phyloP scores from a whole-genome alignment of 2,113 vertebrate genomes.

The Pseudorectes ferrugineus region DNA sequence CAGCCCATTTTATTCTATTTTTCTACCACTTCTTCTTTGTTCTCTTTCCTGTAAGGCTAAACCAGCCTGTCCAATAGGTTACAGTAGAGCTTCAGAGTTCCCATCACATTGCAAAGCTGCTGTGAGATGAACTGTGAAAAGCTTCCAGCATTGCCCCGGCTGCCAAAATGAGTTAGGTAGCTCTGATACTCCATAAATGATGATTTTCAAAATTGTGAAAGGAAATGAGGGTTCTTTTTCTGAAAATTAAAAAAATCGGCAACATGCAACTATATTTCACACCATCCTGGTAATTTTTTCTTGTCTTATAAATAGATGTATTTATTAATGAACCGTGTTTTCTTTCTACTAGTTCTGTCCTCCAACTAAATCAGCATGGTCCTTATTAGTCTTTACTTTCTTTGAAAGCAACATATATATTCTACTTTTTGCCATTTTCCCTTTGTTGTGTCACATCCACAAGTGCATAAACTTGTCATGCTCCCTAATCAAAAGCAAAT shows the following conservation, averaged over 20 bases:
- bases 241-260: background rate
- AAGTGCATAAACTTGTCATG: background rate
- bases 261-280: background rate
- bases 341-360: background rate
- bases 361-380: background rate
- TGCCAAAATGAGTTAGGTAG: background rate
- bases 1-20: background rate
- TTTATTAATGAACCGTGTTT: background rate
- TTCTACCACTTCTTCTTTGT: background rate
- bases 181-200: background rate
- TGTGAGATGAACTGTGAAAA: background rate
- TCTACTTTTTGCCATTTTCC: background rate
- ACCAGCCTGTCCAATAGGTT: background rate
- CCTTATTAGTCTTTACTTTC: background rate
- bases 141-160: background rate
- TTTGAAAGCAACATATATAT: background rate
- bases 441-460: slow-evolving; percentile 6
- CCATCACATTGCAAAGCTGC: background rate
- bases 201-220: background rate
- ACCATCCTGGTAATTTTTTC: background rate
- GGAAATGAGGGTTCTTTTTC: background rate
- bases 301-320: background rate
- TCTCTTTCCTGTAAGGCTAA: background rate
- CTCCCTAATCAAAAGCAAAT: background rate
- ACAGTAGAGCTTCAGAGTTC: background rate